Conservation (phyloP, 2,113 vertebrate genomes). For the Clarias gariepinus region DNA sequence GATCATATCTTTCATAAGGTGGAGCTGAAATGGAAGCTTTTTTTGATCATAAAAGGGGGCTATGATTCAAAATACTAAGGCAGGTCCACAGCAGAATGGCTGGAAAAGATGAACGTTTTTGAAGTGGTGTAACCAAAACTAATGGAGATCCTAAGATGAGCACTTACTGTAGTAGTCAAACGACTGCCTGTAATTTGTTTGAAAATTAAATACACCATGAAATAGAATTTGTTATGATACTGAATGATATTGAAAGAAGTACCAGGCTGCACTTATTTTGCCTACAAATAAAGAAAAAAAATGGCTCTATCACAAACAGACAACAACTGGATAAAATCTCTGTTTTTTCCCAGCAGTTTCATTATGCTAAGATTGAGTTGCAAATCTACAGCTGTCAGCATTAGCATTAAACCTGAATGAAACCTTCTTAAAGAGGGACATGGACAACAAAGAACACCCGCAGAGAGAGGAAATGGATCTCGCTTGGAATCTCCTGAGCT, state of each 20-base stretch:
- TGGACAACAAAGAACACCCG: slow-evolving; percentile 36
- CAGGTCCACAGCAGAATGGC: neutral
- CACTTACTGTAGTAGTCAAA: neutral
- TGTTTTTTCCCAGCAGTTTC: neutral
- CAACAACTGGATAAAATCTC: neutral
- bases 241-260: neutral
- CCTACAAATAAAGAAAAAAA: neutral
- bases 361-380: slow-evolving; percentile 24
- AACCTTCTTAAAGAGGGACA: neutral
- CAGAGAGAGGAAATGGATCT: slow-evolving; percentile 21
- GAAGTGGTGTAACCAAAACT: neutral
- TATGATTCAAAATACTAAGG: neutral
- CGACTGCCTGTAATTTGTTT: neutral
- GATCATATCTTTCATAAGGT: too few relatives aligned
- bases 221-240: neutral
- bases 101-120: neutral
- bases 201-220: neutral
- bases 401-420: slow-evolving; percentile 42
- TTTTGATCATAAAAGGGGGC: neutral
- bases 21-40: neutral
- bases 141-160: neutral
- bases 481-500: slow-evolving; percentile 6
- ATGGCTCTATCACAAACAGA: neutral
- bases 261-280: neutral
- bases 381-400: slow-evolving; percentile 31